Evolutionary conservation across 2,113 vertebrate species (phyloP), one percentile per base, ranked within the genome.

Genomic region (Pardalotus punctatus): DNA sequence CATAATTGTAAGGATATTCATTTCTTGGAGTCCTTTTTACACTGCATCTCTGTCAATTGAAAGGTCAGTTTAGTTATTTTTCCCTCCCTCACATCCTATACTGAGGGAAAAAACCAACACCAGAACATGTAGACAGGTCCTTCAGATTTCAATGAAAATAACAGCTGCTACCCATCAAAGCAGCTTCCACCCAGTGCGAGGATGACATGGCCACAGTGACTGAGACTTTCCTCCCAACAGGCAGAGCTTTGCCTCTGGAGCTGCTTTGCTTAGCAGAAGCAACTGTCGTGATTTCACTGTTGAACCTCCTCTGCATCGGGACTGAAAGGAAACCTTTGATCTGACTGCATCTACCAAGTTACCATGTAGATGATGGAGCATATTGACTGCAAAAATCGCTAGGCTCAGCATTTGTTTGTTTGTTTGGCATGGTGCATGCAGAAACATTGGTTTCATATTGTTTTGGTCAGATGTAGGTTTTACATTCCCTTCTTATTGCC

Each of bases 21-120:
- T 97, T 96, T 96, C 96, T 97, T 33, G 33, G 86, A 82, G 79
- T 50, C 42, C 85, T 94, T 95, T 95, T 91, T 96, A 72, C 96
- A 73, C 81, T 93, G n/a, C 31, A 91, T 96, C 86, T 95, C 76
- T 77, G 42, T 95, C 60, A 58, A 57, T 80, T 90, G 73, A 96
- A 96, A 98, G 91, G 86, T 84, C 93, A 72, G 54, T 79, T 95
- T 67, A 94, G 82, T 96, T 96, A 79, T 95, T 97, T 97, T 96
- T 95, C 81, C 88, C 48, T 97, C 94, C 61, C 90, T 78, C 60
- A 90, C 43, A 94, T 96, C 85, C 93, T 95, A 96, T 86, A 85
- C 81, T 5, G 1, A 80, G 81, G 29, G 50, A 29, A 42, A 62
- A 88, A 69, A 18, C 28, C 48, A 57, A 51, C 77, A 71, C 54